Conservation (phyloP, 2,113 vertebrate genomes). For the Euleptes europaea region DNA sequence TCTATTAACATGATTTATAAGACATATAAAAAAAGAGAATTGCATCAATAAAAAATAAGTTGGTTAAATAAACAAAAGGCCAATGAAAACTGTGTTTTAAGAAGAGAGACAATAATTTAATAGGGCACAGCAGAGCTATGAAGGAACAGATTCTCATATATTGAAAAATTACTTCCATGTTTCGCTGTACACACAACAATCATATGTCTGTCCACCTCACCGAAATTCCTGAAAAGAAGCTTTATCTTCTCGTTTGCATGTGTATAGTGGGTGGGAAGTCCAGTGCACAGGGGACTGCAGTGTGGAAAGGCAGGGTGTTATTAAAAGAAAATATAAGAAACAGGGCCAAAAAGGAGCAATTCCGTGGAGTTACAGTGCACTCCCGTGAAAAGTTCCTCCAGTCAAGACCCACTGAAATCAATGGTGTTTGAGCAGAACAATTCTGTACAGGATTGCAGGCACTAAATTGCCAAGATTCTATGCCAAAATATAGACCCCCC, state of each 20-base stretch:
- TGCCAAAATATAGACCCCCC: slow-evolving; percentile 33
- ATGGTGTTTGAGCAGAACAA: too few relatives aligned
- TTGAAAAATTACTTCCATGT: not conserved
- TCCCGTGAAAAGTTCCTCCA: too few relatives aligned
- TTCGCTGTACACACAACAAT: not conserved
- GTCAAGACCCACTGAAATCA: too few relatives aligned
- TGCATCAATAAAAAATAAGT: slow-evolving; percentile 19
- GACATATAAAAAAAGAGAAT: not conserved
- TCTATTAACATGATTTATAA: slow-evolving; percentile 26
- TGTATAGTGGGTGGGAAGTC: slow-evolving; percentile 25
- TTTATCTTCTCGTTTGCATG: slow-evolving; percentile 31
- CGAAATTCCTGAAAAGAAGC: not conserved
- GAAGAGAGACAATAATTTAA: not conserved
- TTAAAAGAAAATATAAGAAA: slow-evolving; percentile 48
- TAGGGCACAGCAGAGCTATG: slow-evolving; percentile 4
- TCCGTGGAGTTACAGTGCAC: slow-evolving; percentile 34
- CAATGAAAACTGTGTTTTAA: slow-evolving; percentile 13
- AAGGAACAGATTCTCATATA: not conserved
- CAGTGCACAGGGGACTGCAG: not conserved
- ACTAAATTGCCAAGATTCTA: slow-evolving; percentile 44
- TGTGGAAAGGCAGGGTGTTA: slow-evolving; percentile 52
- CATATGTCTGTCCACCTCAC: not conserved
- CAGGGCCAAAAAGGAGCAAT: slow-evolving; percentile 49
- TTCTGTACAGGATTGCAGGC: too few relatives aligned
- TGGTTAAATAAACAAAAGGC: slow-evolving; percentile 23